Percentiles rank a stretch among this genome's conserved stretches.
phyloP scores from a whole-genome alignment of 2,797 vertebrate genomes.

The Malurus splendens region DNA sequence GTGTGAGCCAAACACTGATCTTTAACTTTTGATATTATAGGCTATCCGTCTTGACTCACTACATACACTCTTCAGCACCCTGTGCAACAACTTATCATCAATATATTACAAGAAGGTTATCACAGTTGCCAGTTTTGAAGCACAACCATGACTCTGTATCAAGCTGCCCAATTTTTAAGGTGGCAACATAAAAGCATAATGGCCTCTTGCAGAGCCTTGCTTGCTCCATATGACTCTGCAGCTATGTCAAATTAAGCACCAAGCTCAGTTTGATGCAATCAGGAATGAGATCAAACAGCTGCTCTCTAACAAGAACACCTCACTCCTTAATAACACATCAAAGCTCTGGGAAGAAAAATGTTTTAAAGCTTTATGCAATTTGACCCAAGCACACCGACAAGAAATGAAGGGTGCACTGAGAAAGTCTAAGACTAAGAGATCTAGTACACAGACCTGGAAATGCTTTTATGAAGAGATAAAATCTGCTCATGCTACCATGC shows the following conservation, averaged over 20 bases:
- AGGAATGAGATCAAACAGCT: not conserved
- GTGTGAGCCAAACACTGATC: not conserved
- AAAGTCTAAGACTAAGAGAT: not conserved
- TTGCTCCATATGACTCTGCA: not conserved
- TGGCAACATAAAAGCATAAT: not conserved
- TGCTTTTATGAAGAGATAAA: not conserved
- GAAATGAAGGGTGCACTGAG: not conserved
- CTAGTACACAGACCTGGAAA: not conserved
- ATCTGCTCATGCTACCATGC: not conserved
- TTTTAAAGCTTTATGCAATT: not conserved
- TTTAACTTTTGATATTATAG: not conserved
- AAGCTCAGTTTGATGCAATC: not conserved
- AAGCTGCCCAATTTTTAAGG: not conserved
- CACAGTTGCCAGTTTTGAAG: not conserved
- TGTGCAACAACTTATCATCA: not conserved
- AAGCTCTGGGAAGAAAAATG: not conserved
- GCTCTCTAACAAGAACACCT: not conserved
- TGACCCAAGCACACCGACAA: not conserved
- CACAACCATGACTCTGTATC: not conserved
- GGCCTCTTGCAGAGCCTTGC: not conserved
- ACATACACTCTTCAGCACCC: accelerated
- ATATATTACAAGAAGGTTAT: not conserved
- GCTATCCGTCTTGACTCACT: not conserved
- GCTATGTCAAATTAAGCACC: not conserved
- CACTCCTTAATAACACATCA: not conserved